Conservation (phyloP, 2,797 vertebrate species). For the Sebastes goodei region DNA sequence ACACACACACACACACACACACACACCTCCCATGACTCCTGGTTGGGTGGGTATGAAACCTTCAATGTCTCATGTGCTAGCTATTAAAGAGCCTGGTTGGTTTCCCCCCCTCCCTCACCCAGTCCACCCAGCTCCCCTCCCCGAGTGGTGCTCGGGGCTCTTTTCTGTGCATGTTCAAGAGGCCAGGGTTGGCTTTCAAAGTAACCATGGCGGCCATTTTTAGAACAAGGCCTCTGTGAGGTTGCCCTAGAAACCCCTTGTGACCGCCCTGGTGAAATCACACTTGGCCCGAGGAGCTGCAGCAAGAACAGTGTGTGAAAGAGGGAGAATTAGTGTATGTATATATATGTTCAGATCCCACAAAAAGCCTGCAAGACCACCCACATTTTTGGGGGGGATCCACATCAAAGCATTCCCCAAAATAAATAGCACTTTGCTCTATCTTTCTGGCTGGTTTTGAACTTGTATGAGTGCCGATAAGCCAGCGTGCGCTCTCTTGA, state of each 20-base stretch:
- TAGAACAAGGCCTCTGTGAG: constrained; percentile 82
- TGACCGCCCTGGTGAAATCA: constrained; percentile 81
- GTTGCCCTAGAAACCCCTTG: constrained; percentile 83
- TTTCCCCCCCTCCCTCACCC: constrained; percentile 55
- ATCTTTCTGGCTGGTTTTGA: constrained; percentile 47
- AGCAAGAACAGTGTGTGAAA: constrained; percentile 59
- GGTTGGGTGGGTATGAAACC: constrained; percentile 76
- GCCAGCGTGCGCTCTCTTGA: constrained; percentile 52
- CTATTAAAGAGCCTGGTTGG: constrained; percentile 75
- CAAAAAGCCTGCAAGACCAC: constrained; percentile 65
- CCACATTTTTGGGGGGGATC: constrained; percentile 56
- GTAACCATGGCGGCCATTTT: constrained; percentile 82
- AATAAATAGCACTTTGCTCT: constrained; percentile 45
- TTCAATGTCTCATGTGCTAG: constrained; percentile 80
- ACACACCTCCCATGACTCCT: constrained; percentile 71
- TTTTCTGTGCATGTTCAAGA: constrained; percentile 78
- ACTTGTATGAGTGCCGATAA: constrained; percentile 64
- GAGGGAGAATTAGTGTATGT: constrained; percentile 50
- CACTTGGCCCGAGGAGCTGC: constrained; percentile 71
- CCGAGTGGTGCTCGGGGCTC: constrained; percentile 69
- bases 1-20: constrained; percentile 29
- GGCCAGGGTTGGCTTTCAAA: constrained; percentile 81
- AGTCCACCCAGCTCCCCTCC: constrained; percentile 64
- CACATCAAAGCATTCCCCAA: constrained; percentile 71
- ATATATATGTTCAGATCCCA: constrained; percentile 57